phyloP scores from a whole-genome alignment of 2,888 invertebrate genomes.

The Drosophila recens region DNA sequence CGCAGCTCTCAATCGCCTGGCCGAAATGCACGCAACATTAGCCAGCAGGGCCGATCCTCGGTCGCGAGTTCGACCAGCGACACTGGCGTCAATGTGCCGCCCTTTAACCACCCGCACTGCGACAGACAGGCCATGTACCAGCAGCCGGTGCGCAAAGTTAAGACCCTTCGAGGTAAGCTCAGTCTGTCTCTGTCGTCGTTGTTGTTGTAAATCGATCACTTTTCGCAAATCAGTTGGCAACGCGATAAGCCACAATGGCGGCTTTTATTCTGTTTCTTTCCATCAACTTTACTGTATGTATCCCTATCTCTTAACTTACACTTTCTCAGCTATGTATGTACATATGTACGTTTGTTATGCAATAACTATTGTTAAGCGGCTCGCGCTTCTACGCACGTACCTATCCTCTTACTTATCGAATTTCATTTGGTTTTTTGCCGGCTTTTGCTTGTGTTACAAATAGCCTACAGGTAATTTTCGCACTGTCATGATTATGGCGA shows the following conservation, averaged over 20 bases:
- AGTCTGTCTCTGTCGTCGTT: not conserved
- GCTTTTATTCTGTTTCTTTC: slow-evolving; percentile 1
- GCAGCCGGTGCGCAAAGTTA: slow-evolving; percentile 60
- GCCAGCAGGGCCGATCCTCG: slow-evolving; percentile 19
- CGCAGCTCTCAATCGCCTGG: slow-evolving; percentile 11
- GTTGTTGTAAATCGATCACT: slow-evolving; percentile 10
- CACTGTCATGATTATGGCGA: slow-evolving; percentile 37
- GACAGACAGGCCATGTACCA: slow-evolving; percentile 66
- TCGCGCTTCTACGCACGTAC: slow-evolving; percentile 36
- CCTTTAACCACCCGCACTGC: slow-evolving; percentile 67
- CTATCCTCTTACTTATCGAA: slow-evolving; percentile 38
- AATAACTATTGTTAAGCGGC: slow-evolving; percentile 48
- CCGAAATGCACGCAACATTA: slow-evolving; percentile 8
- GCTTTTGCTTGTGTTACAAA: slow-evolving; percentile 24
- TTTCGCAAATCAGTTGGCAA: slow-evolving; percentile 28
- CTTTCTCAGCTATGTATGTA: not conserved
- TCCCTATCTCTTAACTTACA: not conserved
- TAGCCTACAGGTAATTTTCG: slow-evolving; percentile 12
- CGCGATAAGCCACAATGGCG: slow-evolving; percentile 16
- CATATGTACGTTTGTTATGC: slow-evolving; percentile 28
- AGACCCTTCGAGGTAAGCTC: slow-evolving; percentile 54
- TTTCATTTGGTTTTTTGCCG: slow-evolving; percentile 34
- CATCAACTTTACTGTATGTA: not conserved
- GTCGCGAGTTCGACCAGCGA: slow-evolving; percentile 25
- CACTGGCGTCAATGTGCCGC: slow-evolving; percentile 29